phyloP scores from a whole-genome alignment of 1,140 invertebrate species.

The Panulirus ornatus region DNA sequence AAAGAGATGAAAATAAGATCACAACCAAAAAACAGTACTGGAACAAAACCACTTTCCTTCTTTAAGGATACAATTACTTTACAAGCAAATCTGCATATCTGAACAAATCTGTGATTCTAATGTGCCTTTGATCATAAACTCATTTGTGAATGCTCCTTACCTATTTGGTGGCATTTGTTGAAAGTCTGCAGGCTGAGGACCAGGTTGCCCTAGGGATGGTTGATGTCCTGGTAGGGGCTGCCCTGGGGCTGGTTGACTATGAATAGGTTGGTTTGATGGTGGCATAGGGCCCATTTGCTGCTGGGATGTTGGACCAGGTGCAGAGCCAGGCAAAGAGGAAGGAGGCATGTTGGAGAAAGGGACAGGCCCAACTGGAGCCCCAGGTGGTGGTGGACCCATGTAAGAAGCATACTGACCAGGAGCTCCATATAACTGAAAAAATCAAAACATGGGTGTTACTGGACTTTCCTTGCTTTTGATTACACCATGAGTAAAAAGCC shows the following conservation, averaged over 20 bases:
- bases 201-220: slow-evolving; percentile 24
- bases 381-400: slow-evolving; percentile 61
- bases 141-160: slow-evolving; percentile 5
- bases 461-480: too few relatives aligned
- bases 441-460: too few relatives aligned
- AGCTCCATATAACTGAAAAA: slow-evolving; percentile 48
- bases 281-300: slow-evolving; percentile 29
- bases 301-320: slow-evolving; percentile 27
- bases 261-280: slow-evolving; percentile 14
- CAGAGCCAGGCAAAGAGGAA: slow-evolving; percentile 28
- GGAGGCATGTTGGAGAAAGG: slow-evolving; percentile 58
- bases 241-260: not conserved
- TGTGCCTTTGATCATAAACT: too few relatives aligned
- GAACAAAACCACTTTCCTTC: too few relatives aligned
- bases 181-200: slow-evolving; percentile 43
- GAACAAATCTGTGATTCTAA: too few relatives aligned
- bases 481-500: too few relatives aligned
- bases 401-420: slow-evolving; percentile 39
- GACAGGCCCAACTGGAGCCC: slow-evolving; percentile 15
- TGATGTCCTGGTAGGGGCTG: slow-evolving; percentile 37
- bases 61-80: too few relatives aligned
- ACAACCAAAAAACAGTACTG: too few relatives aligned
- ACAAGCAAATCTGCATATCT: too few relatives aligned
- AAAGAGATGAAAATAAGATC: too few relatives aligned
- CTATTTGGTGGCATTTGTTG: slow-evolving; percentile 52